Percentiles rank a stretch among this genome's conserved stretches.
Evolutionary conservation across 2,797 vertebrate genomes (phyloP).

Genomic region (Sebastes miniatus): DNA sequence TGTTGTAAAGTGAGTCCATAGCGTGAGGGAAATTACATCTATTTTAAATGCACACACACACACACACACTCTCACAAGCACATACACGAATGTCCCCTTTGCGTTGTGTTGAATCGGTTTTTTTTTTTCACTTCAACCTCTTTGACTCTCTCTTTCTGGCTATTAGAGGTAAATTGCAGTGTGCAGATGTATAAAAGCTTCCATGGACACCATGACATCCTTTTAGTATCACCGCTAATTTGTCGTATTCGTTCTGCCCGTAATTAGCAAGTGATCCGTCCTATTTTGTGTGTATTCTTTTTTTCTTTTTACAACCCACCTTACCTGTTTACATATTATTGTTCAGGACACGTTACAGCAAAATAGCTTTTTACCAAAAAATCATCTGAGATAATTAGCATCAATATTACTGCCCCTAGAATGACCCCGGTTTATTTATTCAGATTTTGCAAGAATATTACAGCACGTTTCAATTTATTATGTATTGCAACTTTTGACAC

Average conservation of each 20-base stretch:
- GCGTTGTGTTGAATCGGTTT: slow-evolving; percentile 9
- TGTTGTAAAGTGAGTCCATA: neutral
- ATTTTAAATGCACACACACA: neutral
- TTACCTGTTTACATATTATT: slow-evolving; percentile 63
- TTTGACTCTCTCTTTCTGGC: slow-evolving; percentile 61
- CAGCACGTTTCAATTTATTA: slow-evolving; percentile 8
- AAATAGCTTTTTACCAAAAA: slow-evolving; percentile 50
- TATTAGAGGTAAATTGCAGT: slow-evolving; percentile 59
- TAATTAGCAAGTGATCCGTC: slow-evolving; percentile 71
- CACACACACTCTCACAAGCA: neutral
- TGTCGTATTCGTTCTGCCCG: slow-evolving; percentile 56
- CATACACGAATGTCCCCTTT: slow-evolving; percentile 1
- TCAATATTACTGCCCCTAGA: slow-evolving; percentile 33
- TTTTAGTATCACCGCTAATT: slow-evolving; percentile 71
- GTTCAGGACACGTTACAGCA: slow-evolving; percentile 44
- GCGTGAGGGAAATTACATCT: slow-evolving; percentile 6
- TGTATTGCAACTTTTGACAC: slow-evolving; percentile 26
- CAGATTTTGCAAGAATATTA: slow-evolving; percentile 20
- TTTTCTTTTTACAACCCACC: slow-evolving; percentile 14
- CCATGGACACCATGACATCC: slow-evolving; percentile 52
- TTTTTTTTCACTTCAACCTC: slow-evolving; percentile 41
- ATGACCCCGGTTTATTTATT: slow-evolving; percentile 39
- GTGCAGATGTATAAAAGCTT: slow-evolving; percentile 55
- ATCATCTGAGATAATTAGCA: slow-evolving; percentile 60
- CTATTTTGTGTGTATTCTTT: slow-evolving; percentile 33